Evolutionary conservation across 2,113 vertebrate species (phyloP), one percentile per base, ranked within the genome.

Genomic region (Apteryx owenii): DNA sequence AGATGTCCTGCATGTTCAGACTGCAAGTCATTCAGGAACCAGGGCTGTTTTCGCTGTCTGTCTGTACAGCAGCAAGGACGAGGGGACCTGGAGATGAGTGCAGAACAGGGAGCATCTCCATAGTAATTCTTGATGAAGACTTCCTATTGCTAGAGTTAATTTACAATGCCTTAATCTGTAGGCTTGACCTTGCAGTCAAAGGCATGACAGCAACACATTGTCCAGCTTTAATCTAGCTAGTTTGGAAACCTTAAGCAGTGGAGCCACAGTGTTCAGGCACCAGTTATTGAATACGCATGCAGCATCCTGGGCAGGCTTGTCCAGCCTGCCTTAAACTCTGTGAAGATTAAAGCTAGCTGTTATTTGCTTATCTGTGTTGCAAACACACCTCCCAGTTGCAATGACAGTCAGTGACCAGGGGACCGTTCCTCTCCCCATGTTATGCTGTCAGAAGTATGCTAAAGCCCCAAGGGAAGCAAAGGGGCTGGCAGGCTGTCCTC

Each of bases 261-360:
- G 72, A 81, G 79, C 77, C 53, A 82, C 22, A 10, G 8, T 0
- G 9, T 91, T 91, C 81, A 54, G 40, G 64, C 73, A 82, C 9
- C 33, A 81, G 82, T 23, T 84, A 36, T n/a, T 88, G 82, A 62
- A 94, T 90, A 94, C 77, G 75, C 70, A 82, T 0, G 0, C 6
- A 0, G 3, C 53, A 85, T 42, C 85, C 82, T 0, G 0, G 76
- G 76, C 82, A 2, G 93, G 90, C 80, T 78, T 68, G 85, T 81
- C 87, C 89, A 81, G 89, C 81, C 93, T 89, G 84, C 91, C 91
- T 51, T 33, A 73, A 88, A 21, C 40, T 15, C 10, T 3, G 61
- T 25, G 66, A 85, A 94, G 90, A 96, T 94, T 62, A 93, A 96
- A 95, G 91, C 71, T 73, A 14, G n/a, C 4, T 40, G 66, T 54